Conservation (phyloP, 1,140 invertebrate genomes). For the Phenacoccus solenopsis region DNA sequence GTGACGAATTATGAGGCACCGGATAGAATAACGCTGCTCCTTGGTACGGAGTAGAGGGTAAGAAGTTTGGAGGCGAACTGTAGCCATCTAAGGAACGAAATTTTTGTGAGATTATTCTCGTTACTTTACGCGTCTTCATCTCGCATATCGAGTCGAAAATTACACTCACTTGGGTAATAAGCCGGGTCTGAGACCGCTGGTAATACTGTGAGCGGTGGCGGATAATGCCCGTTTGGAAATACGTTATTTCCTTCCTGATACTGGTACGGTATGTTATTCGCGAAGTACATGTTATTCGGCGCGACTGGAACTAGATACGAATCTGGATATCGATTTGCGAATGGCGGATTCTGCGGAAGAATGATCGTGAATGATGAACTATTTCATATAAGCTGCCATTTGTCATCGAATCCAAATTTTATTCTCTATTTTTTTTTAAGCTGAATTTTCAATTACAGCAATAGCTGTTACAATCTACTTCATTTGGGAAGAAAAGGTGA, state of each 20-base stretch:
- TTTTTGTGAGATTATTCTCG: neutral
- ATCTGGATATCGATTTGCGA: neutral
- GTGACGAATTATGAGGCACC: neutral
- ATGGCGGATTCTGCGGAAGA: neutral
- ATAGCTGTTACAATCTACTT: too few relatives aligned
- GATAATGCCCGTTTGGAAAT: neutral
- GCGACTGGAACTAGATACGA: neutral
- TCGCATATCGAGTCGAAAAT: neutral
- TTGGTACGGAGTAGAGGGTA: neutral
- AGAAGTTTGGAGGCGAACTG: neutral
- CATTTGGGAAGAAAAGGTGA: too few relatives aligned
- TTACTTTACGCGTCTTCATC: too few relatives aligned
- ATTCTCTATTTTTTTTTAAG: neutral
- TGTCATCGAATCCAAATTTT: too few relatives aligned
- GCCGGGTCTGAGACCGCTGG: neutral
- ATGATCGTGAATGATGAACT: neutral
- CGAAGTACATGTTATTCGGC: neutral
- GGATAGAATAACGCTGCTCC: slow-evolving; percentile 7
- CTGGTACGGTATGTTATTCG: neutral
- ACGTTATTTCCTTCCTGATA: neutral
- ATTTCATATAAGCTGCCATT: too few relatives aligned
- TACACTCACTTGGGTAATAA: neutral
- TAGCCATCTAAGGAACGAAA: neutral
- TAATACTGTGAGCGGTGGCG: neutral
- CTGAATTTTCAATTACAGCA: too few relatives aligned